These are phyloP conservation scores for Elymnias hypermnestra DNA, from an alignment of 1,140 invertebrate species.

Conservation along the genomic window DNA sequence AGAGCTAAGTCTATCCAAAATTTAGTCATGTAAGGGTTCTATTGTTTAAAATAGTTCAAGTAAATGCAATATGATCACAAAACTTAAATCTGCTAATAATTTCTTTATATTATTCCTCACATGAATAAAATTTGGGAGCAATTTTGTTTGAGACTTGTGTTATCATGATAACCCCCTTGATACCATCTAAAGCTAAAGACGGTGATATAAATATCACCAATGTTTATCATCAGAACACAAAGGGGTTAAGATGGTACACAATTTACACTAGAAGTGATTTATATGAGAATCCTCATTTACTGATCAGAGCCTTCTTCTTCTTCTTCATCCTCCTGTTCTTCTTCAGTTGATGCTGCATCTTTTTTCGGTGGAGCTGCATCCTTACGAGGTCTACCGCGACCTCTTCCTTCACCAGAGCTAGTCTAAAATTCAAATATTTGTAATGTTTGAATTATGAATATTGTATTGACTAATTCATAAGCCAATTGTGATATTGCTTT, in stretches of 20 bases:
- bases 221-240: slow-evolving; percentile 24
- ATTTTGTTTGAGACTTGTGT: slow-evolving; percentile 61
- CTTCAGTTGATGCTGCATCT: slow-evolving; percentile 67
- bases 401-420: slow-evolving; percentile 59
- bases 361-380: slow-evolving; percentile 69
- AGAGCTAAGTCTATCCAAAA: slow-evolving; percentile 56
- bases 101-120: slow-evolving; percentile 39
- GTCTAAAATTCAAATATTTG: slow-evolving; percentile 28
- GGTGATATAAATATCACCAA: slow-evolving; percentile 14
- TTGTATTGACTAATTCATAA: too few relatives aligned
- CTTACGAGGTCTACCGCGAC: slow-evolving; percentile 68
- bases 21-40: slow-evolving; percentile 54
- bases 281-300: slow-evolving; percentile 51
- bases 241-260: slow-evolving; percentile 66
- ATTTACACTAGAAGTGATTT: slow-evolving; percentile 68
- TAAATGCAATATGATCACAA: slow-evolving; percentile 52
- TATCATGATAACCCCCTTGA: slow-evolving; percentile 58
- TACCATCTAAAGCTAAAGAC: slow-evolving; percentile 15
- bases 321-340: slow-evolving; percentile 72
- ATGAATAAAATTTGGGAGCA: slow-evolving; percentile 61
- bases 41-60: slow-evolving; percentile 38
- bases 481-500: not conserved
- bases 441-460: not conserved
- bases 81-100: slow-evolving; percentile 38
- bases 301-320: slow-evolving; percentile 74